Conservation (phyloP, 2,113 vertebrate genomes). For the Hippoglossus stenolepis region DNA sequence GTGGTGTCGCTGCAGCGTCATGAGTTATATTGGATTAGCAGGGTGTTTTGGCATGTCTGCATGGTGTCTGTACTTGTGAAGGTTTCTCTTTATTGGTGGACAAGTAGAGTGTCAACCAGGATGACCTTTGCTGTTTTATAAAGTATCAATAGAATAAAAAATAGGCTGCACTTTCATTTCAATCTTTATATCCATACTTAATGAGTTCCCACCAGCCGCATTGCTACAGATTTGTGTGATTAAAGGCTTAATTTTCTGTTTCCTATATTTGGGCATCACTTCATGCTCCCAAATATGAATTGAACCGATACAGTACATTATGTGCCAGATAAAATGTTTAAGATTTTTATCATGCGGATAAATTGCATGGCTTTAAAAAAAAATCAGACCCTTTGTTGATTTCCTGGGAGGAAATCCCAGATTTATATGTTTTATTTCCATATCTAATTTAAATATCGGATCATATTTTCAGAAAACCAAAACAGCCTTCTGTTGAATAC, state of each 20-base stretch:
- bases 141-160: background rate
- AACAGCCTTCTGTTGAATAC: background rate
- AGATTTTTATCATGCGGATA: constrained; percentile 4
- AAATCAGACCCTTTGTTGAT: background rate
- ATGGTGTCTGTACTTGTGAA: constrained; percentile 22
- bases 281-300: background rate
- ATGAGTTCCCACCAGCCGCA: background rate
- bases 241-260: constrained; percentile 1
- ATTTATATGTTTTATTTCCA: background rate
- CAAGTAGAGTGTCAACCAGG: background rate
- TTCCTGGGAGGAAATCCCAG: background rate
- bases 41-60: constrained; percentile 4
- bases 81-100: constrained; percentile 1
- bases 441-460: background rate
- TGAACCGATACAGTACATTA: background rate
- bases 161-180: background rate
- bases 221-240: background rate
- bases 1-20: background rate
- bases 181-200: background rate
- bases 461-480: background rate
- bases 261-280: background rate
- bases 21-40: constrained; percentile 8
- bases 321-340: background rate
- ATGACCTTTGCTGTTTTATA: background rate
- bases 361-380: background rate